phyloP scores from a whole-genome alignment of 2,113 vertebrate species.

The Ctenomys sociabilis region DNA sequence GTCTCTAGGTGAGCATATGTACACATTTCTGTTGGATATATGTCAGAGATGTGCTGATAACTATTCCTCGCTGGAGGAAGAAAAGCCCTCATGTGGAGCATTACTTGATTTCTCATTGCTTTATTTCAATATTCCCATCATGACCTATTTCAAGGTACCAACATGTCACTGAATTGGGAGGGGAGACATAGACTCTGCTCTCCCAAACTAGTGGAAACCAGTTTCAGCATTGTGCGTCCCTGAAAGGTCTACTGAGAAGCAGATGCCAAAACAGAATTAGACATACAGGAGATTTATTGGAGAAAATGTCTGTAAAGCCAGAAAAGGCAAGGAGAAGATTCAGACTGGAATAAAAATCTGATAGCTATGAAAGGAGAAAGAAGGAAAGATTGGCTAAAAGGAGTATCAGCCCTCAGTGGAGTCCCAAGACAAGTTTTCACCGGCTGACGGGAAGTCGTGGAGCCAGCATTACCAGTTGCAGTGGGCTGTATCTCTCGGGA shows the following conservation, averaged over 20 bases:
- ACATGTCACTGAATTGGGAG: constrained; percentile 41
- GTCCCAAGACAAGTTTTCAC: background rate
- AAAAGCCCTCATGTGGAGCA: background rate
- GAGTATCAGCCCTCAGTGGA: background rate
- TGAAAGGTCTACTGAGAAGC: constrained; percentile 47
- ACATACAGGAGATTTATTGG: constrained; percentile 20
- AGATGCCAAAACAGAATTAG: constrained; percentile 51
- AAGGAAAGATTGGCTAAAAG: background rate
- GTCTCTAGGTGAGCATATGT: background rate
- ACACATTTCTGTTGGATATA: constrained; percentile 6
- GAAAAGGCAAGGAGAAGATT: constrained; percentile 34
- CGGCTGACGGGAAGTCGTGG: background rate
- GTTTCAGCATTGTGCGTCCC: background rate
- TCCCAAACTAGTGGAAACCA: background rate
- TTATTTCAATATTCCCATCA: constrained; percentile 11
- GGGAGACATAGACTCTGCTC: background rate
- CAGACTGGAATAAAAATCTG: constrained; percentile 33
- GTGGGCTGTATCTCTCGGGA: background rate
- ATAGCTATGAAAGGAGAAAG: constrained; percentile 32
- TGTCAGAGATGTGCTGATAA: constrained; percentile 28
- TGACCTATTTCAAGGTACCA: constrained; percentile 42
- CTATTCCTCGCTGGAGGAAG: background rate
- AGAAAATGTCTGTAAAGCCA: background rate
- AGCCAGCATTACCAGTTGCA: background rate
- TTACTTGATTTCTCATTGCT: constrained; percentile 44